Percentiles rank a stretch among this genome's conserved stretches.
These are phyloP conservation scores for Eospalax fontanierii DNA, from an alignment of 2,797 vertebrate genomes.

Conservation along the genomic window DNA sequence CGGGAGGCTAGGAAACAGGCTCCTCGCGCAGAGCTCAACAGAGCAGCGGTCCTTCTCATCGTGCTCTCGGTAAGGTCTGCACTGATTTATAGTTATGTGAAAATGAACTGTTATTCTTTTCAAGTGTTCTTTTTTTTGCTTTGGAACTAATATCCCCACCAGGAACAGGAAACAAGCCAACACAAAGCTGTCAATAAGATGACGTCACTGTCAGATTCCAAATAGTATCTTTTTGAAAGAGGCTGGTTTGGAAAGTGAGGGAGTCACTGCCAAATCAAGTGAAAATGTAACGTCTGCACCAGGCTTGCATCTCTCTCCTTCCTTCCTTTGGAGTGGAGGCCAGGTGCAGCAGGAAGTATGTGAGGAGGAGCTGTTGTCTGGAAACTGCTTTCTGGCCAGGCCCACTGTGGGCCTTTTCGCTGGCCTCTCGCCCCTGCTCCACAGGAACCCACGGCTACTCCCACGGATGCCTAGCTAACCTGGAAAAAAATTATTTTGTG, in stretches of 20 bases:
- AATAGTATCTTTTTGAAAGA: background rate
- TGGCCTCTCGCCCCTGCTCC: background rate
- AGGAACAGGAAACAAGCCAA: background rate
- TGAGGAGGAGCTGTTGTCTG: background rate
- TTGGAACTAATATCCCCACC: background rate
- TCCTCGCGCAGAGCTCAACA: background rate
- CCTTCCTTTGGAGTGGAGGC: too few relatives aligned
- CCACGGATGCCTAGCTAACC: background rate
- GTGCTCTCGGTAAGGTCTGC: background rate
- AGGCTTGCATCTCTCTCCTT: background rate
- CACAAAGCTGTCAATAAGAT: background rate
- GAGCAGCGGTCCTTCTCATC: background rate
- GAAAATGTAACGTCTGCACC: background rate
- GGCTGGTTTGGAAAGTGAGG: background rate
- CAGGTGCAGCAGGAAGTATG: background rate
- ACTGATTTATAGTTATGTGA: background rate
- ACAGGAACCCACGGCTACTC: background rate
- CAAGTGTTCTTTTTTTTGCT: background rate
- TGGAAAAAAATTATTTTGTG: constrained; percentile 47
- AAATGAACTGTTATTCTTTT: constrained; percentile 48
- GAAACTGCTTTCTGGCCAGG: background rate
- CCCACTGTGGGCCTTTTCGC: background rate
- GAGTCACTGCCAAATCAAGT: background rate
- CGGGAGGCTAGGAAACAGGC: background rate
- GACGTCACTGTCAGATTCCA: background rate